A percentile compares a stretch with the other conserved stretches of the same genome.
Conservation (phyloP, 2,113 vertebrate genomes). For the Azemiops feae region DNA sequence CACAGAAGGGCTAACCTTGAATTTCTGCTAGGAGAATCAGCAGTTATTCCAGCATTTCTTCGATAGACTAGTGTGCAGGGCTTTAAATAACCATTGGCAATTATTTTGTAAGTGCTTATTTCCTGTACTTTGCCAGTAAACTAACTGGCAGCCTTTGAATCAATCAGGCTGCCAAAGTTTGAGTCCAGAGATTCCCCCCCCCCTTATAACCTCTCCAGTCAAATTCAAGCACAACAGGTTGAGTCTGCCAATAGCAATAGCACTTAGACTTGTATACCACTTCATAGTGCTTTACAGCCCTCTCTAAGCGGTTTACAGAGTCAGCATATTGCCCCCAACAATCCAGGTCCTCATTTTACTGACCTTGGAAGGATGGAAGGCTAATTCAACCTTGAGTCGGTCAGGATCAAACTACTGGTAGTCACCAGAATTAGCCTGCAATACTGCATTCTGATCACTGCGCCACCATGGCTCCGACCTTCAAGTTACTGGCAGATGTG, state of each 20-base stretch:
- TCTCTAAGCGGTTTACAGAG: neutral
- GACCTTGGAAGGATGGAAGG: neutral
- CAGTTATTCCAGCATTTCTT: neutral
- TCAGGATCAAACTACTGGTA: neutral
- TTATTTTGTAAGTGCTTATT: neutral
- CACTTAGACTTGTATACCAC: neutral
- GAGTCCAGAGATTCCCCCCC: neutral
- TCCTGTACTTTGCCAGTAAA: neutral
- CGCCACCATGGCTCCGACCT: neutral
- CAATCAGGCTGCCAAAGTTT: neutral
- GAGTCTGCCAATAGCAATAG: neutral
- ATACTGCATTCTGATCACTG: neutral
- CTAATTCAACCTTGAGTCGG: neutral
- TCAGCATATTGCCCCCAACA: neutral
- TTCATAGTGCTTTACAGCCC: neutral
- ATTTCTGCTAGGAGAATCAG: neutral
- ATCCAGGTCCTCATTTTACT: neutral
- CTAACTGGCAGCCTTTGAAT: neutral
- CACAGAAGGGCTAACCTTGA: neutral
- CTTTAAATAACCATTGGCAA: neutral
- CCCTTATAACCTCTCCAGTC: neutral
- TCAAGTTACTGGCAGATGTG: neutral
- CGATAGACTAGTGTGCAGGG: neutral
- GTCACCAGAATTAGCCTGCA: neutral
- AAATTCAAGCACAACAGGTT: neutral